Evolutionary conservation across 2,888 invertebrate species (phyloP).

Genomic region (Morinoia aosen): DNA sequence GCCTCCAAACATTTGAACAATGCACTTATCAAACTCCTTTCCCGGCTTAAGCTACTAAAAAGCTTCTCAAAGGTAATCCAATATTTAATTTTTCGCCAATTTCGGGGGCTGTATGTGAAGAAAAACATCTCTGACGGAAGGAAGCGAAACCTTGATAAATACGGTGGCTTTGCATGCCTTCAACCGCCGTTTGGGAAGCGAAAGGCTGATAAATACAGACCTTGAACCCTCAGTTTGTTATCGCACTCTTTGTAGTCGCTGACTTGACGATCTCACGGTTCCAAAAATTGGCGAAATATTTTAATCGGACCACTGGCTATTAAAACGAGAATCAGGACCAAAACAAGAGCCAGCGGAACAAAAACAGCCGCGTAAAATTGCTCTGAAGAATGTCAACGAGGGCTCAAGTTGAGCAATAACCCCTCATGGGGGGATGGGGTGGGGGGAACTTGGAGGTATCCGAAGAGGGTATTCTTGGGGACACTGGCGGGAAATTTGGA

Average conservation of each 20-base stretch:
- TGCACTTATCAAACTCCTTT: neutral
- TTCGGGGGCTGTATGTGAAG: neutral
- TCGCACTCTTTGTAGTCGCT: neutral
- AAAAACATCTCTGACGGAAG: neutral
- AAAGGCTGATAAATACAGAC: neutral
- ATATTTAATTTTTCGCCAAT: neutral
- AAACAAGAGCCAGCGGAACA: neutral
- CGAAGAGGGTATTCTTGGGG: neutral
- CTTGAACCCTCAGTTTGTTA: neutral
- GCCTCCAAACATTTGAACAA: neutral
- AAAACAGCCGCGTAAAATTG: neutral
- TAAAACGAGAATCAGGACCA: slow-evolving; percentile 26
- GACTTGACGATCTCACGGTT: neutral
- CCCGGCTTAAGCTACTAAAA: neutral
- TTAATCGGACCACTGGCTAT: neutral
- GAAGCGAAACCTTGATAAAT: neutral
- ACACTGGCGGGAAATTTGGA: neutral
- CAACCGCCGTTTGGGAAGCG: no score
- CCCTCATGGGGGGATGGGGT: neutral
- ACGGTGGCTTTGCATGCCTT: neutral
- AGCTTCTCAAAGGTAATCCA: neutral
- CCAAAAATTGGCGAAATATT: neutral
- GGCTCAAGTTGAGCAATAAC: slow-evolving; percentile 23
- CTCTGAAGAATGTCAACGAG: slow-evolving; percentile 22
- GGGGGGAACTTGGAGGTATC: neutral